phyloP scores from a whole-genome alignment of 2,888 invertebrate genomes.

The Taenaris catops region DNA sequence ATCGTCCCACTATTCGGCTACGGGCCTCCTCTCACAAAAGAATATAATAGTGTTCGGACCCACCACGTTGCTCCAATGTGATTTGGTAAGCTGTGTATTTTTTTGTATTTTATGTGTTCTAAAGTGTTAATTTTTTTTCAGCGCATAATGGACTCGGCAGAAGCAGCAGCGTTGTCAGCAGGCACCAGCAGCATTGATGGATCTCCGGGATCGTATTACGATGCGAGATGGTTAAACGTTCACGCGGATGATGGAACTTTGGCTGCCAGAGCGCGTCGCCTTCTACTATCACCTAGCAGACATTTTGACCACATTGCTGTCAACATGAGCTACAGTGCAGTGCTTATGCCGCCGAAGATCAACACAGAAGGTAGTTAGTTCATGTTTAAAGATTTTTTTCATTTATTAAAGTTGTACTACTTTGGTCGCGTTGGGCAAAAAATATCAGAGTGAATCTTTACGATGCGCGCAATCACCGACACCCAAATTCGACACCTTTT shows the following conservation, averaged over 20 bases:
- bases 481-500: no score
- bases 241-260: slow-evolving; percentile 87
- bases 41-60: no score
- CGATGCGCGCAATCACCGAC: no score
- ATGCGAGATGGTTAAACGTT: slow-evolving; percentile 90
- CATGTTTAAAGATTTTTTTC: no score
- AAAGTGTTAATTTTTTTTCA: slow-evolving; percentile 43
- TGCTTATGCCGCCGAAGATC: slow-evolving; percentile 91
- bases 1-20: no score
- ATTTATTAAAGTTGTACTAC: no score
- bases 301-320: slow-evolving; percentile 93
- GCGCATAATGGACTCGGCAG: slow-evolving; percentile 96
- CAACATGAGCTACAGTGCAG: slow-evolving; percentile 91
- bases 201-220: slow-evolving; percentile 83
- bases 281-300: slow-evolving; percentile 86
- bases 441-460: no score
- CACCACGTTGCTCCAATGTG: no score
- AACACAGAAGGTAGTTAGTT: slow-evolving; percentile 85
- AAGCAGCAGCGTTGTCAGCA: slow-evolving; percentile 86
- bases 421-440: no score
- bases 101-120: no score
- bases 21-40: no score
- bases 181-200: slow-evolving; percentile 81
- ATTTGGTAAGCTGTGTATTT: no score
- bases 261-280: slow-evolving; percentile 84